Percentiles rank a stretch among this genome's conserved stretches.
Evolutionary conservation across 2,113 vertebrate species (phyloP).

Genomic region (Tragelaphus buxtoni): DNA sequence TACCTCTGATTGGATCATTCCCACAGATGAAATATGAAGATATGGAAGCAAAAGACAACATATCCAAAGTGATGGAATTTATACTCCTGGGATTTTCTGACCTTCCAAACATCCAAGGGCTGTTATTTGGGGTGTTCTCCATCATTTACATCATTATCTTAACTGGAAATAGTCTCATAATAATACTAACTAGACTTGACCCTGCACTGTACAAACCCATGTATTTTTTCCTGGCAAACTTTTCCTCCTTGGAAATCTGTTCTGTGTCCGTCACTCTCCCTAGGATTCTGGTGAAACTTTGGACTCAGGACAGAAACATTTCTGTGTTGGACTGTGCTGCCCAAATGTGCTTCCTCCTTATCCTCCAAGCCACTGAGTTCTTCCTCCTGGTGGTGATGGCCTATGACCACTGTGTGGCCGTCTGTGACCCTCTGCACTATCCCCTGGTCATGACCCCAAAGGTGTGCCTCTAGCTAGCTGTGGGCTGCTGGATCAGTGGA

Average conservation of each 20-base stretch:
- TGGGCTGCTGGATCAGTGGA: not conserved
- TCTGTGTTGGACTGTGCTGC: not conserved
- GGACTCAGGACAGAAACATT: not conserved
- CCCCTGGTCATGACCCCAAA: not conserved
- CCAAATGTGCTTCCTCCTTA: not conserved
- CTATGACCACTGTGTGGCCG: not conserved
- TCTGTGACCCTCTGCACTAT: not conserved
- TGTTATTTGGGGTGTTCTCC: not conserved
- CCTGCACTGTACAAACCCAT: not conserved
- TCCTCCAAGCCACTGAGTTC: rapidly evolving
- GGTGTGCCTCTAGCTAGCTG: not conserved
- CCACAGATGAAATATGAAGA: not conserved
- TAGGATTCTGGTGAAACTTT: not conserved
- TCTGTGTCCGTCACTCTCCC: rapidly evolving
- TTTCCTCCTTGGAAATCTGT: not conserved
- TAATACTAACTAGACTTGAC: not conserved
- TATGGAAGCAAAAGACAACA: not conserved
- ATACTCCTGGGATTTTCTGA: conserved; percentile 49
- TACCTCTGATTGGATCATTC: not conserved
- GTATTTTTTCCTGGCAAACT: conserved; percentile 42
- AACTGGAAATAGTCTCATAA: conserved; percentile 32
- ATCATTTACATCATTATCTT: not conserved
- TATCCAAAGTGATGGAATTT: not conserved
- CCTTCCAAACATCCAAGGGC: not conserved
- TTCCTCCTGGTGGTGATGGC: not conserved